These are phyloP conservation scores for Heliconius hortense DNA, from an alignment of 2,888 invertebrate genomes.

Conservation along the genomic window DNA sequence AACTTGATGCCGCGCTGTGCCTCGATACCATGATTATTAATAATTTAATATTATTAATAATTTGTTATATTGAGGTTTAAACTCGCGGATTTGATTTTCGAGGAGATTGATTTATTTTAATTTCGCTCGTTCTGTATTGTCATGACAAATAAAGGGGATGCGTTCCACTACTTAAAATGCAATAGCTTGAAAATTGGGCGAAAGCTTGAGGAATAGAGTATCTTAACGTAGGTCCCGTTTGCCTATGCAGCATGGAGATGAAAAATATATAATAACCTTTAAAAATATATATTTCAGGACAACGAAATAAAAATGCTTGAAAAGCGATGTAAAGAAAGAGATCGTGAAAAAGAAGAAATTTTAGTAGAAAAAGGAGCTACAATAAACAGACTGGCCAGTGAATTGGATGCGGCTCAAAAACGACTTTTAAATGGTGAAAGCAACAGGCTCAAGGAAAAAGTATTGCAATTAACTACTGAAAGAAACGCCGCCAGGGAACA, in stretches of 20 bases:
- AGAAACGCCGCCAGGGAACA: slow-evolving; percentile 77
- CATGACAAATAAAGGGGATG: too few species aligned
- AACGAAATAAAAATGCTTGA: slow-evolving; percentile 80
- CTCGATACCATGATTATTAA: too few species aligned
- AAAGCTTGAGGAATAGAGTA: too few species aligned
- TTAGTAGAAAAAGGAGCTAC: slow-evolving; percentile 84
- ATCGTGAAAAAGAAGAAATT: slow-evolving; percentile 82
- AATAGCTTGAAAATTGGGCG: too few species aligned
- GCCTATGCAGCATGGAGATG: background rate
- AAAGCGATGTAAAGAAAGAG: slow-evolving; percentile 79
- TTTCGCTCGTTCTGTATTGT: too few species aligned
- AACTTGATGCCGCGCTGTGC: too few species aligned
- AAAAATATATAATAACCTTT: background rate
- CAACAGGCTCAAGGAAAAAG: slow-evolving; percentile 67
- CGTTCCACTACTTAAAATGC: too few species aligned
- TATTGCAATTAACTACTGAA: slow-evolving; percentile 71
- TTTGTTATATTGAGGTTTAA: background rate
- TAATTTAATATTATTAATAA: background rate
- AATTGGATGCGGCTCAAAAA: slow-evolving; percentile 83
- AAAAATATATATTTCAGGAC: slow-evolving; percentile 55
- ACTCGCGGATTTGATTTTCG: too few species aligned
- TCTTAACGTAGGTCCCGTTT: background rate
- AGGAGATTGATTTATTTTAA: too few species aligned
- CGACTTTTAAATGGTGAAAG: slow-evolving; percentile 69
- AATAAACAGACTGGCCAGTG: slow-evolving; percentile 83